These are phyloP conservation scores for Lepidochrysops patricia DNA, from an alignment of 2,888 invertebrate genomes.

Conservation along the genomic window DNA sequence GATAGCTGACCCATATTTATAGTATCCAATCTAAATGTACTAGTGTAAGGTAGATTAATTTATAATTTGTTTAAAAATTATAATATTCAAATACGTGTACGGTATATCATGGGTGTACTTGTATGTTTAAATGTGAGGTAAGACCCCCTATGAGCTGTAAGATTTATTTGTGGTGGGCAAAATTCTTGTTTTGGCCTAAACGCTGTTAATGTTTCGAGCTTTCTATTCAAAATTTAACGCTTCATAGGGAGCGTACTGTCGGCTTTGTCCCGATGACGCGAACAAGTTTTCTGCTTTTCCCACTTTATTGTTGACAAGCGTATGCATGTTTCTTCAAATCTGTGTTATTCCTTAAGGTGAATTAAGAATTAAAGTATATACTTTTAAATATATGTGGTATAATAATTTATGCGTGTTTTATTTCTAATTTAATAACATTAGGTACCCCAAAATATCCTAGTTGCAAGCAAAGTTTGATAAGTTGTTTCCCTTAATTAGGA, in stretches of 20 bases:
- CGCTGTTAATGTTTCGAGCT: conserved; percentile 7
- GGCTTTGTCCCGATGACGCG: not conserved
- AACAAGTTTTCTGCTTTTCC: conserved; percentile 5
- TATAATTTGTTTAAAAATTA: conserved; percentile 21
- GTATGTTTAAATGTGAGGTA: conserved; percentile 19
- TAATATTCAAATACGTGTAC: conserved; percentile 17
- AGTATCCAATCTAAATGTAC: conserved; percentile 23
- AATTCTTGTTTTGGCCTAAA: conserved; percentile 1
- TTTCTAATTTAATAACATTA: not conserved
- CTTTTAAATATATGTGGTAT: conserved; percentile 30
- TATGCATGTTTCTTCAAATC: conserved; percentile 23
- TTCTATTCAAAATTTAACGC: conserved; percentile 6
- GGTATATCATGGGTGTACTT: conserved; percentile 19
- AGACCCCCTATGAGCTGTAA: conserved; percentile 11
- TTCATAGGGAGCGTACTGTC: not conserved
- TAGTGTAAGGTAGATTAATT: conserved; percentile 23
- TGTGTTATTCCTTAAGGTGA: conserved; percentile 27
- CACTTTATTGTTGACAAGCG: conserved; percentile 17
- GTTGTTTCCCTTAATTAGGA: too few relatives aligned
- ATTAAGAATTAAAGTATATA: conserved; percentile 27
- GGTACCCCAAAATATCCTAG: not conserved
- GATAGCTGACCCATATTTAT: conserved; percentile 16
- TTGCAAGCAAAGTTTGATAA: too few relatives aligned
- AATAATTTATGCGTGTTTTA: conserved; percentile 22
- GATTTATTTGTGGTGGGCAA: conserved; percentile 3